A percentile compares a stretch with the other conserved stretches of the same genome.
Evolutionary conservation across 2,888 invertebrate species (phyloP).

Genomic region (Acanthosepion lycidas): DNA sequence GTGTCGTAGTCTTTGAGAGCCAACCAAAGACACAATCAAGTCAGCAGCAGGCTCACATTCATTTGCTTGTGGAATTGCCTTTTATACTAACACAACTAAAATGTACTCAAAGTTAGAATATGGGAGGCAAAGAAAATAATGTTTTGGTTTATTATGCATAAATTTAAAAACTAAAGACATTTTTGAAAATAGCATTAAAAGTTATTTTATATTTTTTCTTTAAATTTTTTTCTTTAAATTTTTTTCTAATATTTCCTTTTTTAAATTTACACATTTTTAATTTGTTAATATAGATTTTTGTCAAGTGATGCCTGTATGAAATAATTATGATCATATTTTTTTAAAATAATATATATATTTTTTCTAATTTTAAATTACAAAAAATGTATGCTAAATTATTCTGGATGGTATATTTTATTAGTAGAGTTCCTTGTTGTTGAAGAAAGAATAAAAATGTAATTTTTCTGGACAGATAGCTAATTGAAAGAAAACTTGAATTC

Average conservation of each 20-base stretch:
- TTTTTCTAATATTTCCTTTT: too few relatives aligned
- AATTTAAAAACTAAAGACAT: neutral
- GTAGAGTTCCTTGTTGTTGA: neutral
- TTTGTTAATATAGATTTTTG: neutral
- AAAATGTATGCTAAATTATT: neutral
- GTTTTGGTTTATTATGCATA: neutral
- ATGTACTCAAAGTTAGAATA: neutral
- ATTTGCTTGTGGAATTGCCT: neutral
- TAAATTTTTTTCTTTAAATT: neutral
- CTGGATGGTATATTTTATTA: neutral
- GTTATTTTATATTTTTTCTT: neutral
- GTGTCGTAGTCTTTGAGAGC: neutral
- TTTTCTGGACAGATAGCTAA: neutral
- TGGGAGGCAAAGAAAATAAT: neutral
- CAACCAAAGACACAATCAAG: neutral
- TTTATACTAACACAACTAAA: neutral
- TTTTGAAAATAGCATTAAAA: neutral
- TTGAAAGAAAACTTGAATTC: neutral
- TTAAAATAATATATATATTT: neutral
- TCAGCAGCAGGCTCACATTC: constrained; percentile 9
- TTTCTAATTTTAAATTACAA: neutral
- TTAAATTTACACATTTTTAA: neutral
- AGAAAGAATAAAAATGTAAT: neutral
- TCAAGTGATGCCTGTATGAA: too few relatives aligned
- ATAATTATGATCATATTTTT: too few relatives aligned